Evolutionary conservation across 2,888 invertebrate genomes (phyloP).

Genomic region (Erpobdella octoculata): DNA sequence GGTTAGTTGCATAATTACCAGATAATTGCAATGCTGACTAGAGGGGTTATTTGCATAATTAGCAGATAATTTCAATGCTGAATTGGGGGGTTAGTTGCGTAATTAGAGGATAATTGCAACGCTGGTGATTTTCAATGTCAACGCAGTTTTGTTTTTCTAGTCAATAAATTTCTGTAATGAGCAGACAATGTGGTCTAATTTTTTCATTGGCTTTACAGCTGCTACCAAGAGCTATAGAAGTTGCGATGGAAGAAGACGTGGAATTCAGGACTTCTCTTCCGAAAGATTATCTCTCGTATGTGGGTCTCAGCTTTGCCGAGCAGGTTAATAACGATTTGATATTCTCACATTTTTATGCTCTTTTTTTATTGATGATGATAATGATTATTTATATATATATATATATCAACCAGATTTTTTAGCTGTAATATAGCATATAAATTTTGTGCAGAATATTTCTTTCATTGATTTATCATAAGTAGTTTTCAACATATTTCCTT

Average conservation of each 20-base stretch:
- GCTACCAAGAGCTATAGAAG: slow-evolving; percentile 67
- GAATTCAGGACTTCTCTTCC: slow-evolving; percentile 73
- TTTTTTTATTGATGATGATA: neutral
- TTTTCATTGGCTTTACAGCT: no score
- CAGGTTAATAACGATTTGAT: slow-evolving; percentile 40
- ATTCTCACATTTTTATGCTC: neutral
- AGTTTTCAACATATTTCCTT: no score
- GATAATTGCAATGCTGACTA: no score
- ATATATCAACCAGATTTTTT: neutral
- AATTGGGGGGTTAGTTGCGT: no score
- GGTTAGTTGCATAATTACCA: no score
- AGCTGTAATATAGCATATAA: neutral
- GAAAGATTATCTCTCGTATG: slow-evolving; percentile 65
- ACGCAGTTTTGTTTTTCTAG: neutral
- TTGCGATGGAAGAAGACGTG: slow-evolving; percentile 64
- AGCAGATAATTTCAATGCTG: no score
- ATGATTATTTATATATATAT: neutral
- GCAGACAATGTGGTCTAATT: slow-evolving; percentile 15
- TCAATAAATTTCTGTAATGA: neutral
- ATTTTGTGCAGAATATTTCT: neutral
- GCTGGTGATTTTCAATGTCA: no score
- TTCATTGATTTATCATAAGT: neutral
- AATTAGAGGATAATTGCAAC: no score
- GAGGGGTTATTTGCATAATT: no score
- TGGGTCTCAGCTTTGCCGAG: slow-evolving; percentile 66